phyloP scores from a whole-genome alignment of 2,797 vertebrate genomes.

The Hippoglossus hippoglossus region DNA sequence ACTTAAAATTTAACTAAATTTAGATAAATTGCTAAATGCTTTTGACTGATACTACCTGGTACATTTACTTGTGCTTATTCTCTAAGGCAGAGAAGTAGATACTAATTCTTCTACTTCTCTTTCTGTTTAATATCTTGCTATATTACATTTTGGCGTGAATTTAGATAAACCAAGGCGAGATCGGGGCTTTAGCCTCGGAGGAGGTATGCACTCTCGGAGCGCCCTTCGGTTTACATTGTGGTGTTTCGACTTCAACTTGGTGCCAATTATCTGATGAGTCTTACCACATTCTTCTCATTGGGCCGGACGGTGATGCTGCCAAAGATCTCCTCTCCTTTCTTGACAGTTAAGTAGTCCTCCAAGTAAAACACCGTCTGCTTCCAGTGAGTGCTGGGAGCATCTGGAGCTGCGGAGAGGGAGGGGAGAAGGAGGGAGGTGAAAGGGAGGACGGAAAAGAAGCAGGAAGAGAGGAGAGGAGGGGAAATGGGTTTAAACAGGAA shows the following conservation, averaged over 20 bases:
- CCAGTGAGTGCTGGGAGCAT: conserved; percentile 97
- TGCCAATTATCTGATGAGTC: conserved; percentile 23
- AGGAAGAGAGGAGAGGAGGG: not conserved
- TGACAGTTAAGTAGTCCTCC: conserved; percentile 97
- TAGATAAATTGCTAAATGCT: no score
- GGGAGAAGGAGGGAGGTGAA: not conserved
- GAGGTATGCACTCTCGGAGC: no score
- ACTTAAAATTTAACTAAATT: no score
- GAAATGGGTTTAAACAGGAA: not conserved
- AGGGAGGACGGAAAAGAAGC: not conserved
- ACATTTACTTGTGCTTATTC: no score
- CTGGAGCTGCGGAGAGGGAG: conserved; percentile 85
- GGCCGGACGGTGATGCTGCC: conserved; percentile 94
- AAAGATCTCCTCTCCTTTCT: conserved; percentile 95
- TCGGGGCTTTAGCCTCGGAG: no score
- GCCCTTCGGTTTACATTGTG: not conserved
- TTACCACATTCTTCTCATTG: conserved; percentile 97
- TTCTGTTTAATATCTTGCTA: no score
- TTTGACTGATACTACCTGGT: no score
- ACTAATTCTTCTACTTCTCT: no score
- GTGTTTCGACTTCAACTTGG: not conserved
- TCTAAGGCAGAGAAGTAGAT: no score
- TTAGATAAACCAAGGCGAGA: no score
- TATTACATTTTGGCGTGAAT: no score
- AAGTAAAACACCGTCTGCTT: conserved; percentile 99